Percentiles rank a stretch among this genome's conserved stretches.
These are phyloP conservation scores for Sitta carolinensis DNA, from an alignment of 2,797 vertebrate genomes.

Conservation along the genomic window DNA sequence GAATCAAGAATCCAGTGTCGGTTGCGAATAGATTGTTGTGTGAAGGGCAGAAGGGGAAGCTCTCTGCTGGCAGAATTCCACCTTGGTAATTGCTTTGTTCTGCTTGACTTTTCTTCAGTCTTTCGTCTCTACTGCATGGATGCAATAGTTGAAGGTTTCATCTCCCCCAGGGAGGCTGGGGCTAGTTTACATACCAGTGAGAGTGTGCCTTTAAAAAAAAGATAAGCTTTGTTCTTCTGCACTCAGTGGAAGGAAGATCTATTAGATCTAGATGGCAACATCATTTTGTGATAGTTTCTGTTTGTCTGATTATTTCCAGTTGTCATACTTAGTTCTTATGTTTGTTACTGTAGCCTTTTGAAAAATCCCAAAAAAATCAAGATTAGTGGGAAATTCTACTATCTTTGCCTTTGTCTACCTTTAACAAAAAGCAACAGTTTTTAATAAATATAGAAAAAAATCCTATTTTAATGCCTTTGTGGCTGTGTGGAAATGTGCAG, in stretches of 20 bases:
- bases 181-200: constrained; percentile 7
- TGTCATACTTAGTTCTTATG: constrained; percentile 10
- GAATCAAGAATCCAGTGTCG: constrained; percentile 97
- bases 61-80: constrained; percentile 97
- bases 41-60: constrained; percentile 98
- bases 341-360: constrained; percentile 6
- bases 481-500: not conserved
- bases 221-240: constrained; percentile 26
- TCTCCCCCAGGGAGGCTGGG: constrained; percentile 18
- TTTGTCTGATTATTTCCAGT: constrained; percentile 52
- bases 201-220: constrained; percentile 7
- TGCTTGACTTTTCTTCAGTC: constrained; percentile 44
- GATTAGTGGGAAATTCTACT: not conserved
- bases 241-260: constrained; percentile 5
- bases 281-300: constrained; percentile 35
- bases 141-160: constrained; percentile 48
- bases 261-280: constrained; percentile 3
- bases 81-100: constrained; percentile 89
- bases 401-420: not conserved
- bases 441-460: not conserved
- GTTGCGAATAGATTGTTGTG: constrained; percentile 94
- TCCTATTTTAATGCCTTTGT: not conserved
- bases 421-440: not conserved
- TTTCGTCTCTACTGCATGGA: constrained; percentile 48
- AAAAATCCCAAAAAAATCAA: not conserved